phyloP scores from a whole-genome alignment of 1,140 invertebrate species.

The Platorchestia sp. region DNA sequence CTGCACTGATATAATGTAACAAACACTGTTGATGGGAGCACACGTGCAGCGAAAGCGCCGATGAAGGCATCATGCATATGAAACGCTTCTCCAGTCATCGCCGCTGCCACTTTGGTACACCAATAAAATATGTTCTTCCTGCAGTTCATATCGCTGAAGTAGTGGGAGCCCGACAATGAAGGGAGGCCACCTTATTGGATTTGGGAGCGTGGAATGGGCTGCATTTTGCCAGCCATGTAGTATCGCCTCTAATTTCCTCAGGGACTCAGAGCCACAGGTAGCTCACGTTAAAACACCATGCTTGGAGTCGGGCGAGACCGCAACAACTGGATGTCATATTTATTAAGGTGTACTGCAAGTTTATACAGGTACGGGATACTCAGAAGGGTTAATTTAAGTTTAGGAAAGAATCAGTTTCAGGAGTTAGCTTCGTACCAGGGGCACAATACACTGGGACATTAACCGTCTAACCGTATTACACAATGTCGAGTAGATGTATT shows the following conservation, averaged over 20 bases:
- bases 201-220: background rate
- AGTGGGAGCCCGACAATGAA: background rate
- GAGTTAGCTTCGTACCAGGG: too few species aligned
- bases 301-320: background rate
- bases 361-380: background rate
- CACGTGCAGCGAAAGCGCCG: background rate
- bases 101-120: background rate
- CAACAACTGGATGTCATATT: background rate
- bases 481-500: too few species aligned
- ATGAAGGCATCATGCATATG: background rate
- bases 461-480: too few species aligned
- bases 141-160: background rate
- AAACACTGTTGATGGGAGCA: background rate
- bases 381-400: background rate
- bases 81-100: background rate
- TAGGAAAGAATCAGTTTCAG: too few species aligned
- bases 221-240: background rate
- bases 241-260: conserved; percentile 10
- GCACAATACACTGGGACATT: too few species aligned
- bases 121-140: conserved; percentile 15
- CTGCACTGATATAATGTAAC: background rate
- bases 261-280: background rate
- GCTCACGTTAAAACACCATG: background rate
- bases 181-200: background rate
- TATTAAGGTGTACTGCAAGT: background rate